These are phyloP conservation scores for Crotalus adamanteus DNA, from an alignment of 2,797 vertebrate species.

Conservation along the genomic window DNA sequence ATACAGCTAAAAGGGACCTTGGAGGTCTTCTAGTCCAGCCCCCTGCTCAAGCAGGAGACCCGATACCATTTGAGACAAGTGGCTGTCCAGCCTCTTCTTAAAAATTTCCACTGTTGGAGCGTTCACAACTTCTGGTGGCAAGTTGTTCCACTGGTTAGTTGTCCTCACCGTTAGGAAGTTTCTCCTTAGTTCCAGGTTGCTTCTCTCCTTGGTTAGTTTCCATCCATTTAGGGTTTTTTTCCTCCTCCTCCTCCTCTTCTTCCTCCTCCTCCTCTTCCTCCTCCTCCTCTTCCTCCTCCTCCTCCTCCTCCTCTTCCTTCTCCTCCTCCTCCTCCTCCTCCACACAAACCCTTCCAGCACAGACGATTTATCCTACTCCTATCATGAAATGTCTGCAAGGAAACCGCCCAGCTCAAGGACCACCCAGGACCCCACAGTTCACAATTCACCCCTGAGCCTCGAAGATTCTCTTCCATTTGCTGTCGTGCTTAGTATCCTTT, in stretches of 20 bases:
- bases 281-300: too few relatives aligned
- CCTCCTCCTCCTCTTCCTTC: too few relatives aligned
- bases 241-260: too few relatives aligned
- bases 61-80: neutral
- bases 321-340: too few relatives aligned
- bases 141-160: too few relatives aligned
- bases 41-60: neutral
- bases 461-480: neutral
- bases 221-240: neutral
- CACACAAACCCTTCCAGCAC: too few relatives aligned
- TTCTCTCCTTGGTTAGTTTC: too few relatives aligned
- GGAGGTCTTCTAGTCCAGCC: neutral
- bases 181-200: too few relatives aligned
- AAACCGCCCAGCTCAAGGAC: neutral
- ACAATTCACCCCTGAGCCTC: neutral
- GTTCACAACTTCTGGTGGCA: neutral
- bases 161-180: too few relatives aligned
- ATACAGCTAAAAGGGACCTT: neutral
- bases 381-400: neutral
- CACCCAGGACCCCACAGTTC: neutral
- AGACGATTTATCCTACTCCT: neutral
- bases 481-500: rapidly evolving
- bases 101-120: neutral
- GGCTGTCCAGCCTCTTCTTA: neutral
- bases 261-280: too few relatives aligned